Evolutionary conservation across 2,888 invertebrate species (phyloP).

Genomic region (Drosophila diplacantha): DNA sequence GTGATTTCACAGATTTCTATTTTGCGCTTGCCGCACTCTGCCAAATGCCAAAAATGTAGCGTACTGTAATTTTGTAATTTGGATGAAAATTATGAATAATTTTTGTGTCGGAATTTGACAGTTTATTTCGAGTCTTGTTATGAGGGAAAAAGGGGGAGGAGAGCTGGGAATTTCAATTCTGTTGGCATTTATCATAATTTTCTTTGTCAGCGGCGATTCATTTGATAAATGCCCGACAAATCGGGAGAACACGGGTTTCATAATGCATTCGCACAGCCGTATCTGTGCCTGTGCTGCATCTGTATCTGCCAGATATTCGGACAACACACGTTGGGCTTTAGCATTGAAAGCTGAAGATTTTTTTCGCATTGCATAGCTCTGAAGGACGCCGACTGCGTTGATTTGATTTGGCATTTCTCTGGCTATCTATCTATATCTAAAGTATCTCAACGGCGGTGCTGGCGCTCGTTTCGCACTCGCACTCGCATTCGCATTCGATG

Average conservation of each 20-base stretch:
- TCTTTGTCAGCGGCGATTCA: slow-evolving; percentile 28
- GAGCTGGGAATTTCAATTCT: slow-evolving; percentile 18
- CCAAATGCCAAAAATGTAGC: slow-evolving; percentile 26
- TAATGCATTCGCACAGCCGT: slow-evolving; percentile 24
- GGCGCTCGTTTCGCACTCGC: slow-evolving; percentile 9
- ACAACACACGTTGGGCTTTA: slow-evolving; percentile 36
- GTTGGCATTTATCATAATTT: slow-evolving; percentile 46
- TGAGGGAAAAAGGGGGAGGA: not conserved
- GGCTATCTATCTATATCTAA: slow-evolving; percentile 38
- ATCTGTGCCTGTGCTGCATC: slow-evolving; percentile 4
- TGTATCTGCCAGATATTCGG: slow-evolving; percentile 41
- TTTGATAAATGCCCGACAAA: slow-evolving; percentile 37
- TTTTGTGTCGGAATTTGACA: slow-evolving; percentile 42
- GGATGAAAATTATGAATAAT: slow-evolving; percentile 38
- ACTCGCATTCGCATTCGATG: slow-evolving; percentile 10
- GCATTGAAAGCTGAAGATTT: slow-evolving; percentile 65
- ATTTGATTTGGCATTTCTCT: slow-evolving; percentile 57
- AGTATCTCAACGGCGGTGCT: slow-evolving; percentile 13
- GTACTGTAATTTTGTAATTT: slow-evolving; percentile 32
- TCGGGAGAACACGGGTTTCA: slow-evolving; percentile 30
- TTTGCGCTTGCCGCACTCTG: not conserved
- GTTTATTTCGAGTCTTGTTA: slow-evolving; percentile 11
- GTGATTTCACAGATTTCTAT: slow-evolving; percentile 1
- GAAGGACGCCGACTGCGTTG: slow-evolving; percentile 66
- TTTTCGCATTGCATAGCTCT: slow-evolving; percentile 55